Evolutionary conservation across 2,113 vertebrate species (phyloP).

Genomic region (Sapayoa aenigma): DNA sequence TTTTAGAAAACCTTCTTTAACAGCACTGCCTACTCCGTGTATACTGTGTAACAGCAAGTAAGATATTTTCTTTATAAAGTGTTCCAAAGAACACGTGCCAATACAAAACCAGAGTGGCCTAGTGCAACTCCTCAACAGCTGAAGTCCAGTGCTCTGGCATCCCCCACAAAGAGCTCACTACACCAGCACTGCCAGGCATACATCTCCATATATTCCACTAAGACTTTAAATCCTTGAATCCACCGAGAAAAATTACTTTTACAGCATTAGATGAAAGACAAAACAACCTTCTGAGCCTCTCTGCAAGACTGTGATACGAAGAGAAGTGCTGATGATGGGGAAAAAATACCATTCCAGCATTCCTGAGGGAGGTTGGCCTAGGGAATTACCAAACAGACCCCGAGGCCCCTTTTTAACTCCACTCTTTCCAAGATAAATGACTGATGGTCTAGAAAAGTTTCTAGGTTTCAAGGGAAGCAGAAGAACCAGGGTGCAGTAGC

Average conservation of each 20-base stretch:
- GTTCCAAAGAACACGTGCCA: not conserved
- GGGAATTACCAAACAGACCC: not conserved
- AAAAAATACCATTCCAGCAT: not conserved
- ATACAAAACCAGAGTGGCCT: not conserved
- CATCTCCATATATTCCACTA: not conserved
- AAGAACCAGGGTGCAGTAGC: not conserved
- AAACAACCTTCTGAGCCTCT: not conserved
- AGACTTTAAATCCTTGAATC: not conserved
- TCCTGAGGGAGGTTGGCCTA: not conserved
- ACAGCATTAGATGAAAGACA: not conserved
- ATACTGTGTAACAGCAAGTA: not conserved
- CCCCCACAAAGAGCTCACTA: not conserved
- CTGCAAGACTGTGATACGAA: not conserved
- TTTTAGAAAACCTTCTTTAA: not conserved
- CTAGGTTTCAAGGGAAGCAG: not conserved
- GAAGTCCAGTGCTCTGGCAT: not conserved
- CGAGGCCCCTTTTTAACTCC: not conserved
- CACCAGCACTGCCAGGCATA: not conserved
- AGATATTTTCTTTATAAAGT: not conserved
- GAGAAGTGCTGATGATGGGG: not conserved
- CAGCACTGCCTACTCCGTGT: not conserved
- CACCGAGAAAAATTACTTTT: not conserved
- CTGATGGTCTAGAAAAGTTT: not conserved
- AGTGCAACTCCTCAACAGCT: not conserved
- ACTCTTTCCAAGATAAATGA: not conserved